A percentile compares a stretch with the other conserved stretches of the same genome.
These are phyloP conservation scores for Heterotis niloticus DNA, from an alignment of 2,113 vertebrate genomes.

Conservation along the genomic window DNA sequence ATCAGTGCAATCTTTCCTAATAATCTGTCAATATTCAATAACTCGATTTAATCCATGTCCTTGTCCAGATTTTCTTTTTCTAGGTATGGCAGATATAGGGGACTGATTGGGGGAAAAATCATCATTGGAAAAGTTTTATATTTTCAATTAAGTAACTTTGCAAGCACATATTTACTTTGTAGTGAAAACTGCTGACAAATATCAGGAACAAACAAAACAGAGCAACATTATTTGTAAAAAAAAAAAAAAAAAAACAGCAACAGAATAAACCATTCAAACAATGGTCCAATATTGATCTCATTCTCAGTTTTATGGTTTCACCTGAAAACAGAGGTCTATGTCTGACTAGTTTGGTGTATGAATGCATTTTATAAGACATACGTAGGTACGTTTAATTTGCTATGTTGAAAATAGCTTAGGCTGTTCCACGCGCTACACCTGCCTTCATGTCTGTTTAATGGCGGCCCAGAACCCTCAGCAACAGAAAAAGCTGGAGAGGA, in stretches of 20 bases:
- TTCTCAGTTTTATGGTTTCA: too few species aligned
- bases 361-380: too few species aligned
- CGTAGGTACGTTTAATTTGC: too few species aligned
- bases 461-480: constrained; percentile 25
- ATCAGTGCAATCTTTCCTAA: constrained; percentile 3
- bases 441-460: not conserved
- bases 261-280: too few species aligned
- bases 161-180: not conserved
- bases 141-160: too few species aligned
- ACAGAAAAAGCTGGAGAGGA: constrained; percentile 22
- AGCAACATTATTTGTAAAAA: not conserved
- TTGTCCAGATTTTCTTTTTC: constrained; percentile 23
- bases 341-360: too few species aligned
- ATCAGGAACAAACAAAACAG: not conserved
- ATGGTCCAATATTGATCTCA: too few species aligned
- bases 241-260: too few species aligned
- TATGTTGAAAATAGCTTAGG: not conserved
- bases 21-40: constrained; percentile 3
- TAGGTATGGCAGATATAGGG: not conserved
- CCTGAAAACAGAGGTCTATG: too few species aligned
- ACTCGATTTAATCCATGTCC: constrained; percentile 28
- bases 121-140: not conserved
- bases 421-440: not conserved
- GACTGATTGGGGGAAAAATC: not conserved
- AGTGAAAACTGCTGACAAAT: not conserved